A percentile compares a stretch with the other conserved stretches of the same genome.
phyloP scores from a whole-genome alignment of 2,113 vertebrate species.

The Hippocampus zosterae region DNA sequence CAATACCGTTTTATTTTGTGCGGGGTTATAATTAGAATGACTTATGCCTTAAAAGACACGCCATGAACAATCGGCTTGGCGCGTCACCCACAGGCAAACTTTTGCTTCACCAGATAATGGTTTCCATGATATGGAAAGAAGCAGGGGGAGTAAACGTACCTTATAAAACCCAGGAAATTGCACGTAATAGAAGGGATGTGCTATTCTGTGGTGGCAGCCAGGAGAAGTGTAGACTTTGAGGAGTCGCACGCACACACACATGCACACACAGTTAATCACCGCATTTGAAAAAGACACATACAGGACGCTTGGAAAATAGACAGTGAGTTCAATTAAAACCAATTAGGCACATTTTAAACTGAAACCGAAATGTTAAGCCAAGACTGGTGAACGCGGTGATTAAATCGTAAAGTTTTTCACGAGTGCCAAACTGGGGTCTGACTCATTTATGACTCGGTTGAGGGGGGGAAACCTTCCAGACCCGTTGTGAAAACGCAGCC shows the following conservation, averaged over 20 bases:
- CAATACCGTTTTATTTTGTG: constrained; percentile 2
- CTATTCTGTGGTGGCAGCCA: constrained; percentile 57
- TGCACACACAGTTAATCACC: constrained; percentile 62
- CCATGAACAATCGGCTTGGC: not conserved
- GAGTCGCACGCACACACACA: constrained; percentile 56
- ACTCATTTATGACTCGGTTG: constrained; percentile 52
- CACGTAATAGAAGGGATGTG: constrained; percentile 66
- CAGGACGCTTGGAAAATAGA: constrained; percentile 37
- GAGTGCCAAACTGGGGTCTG: constrained; percentile 48
- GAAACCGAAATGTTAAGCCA: constrained; percentile 32
- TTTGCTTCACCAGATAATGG: constrained; percentile 61
- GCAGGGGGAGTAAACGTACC: constrained; percentile 64
- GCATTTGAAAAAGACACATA: constrained; percentile 50
- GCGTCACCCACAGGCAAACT: constrained; percentile 39
- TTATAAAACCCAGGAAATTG: constrained; percentile 71
- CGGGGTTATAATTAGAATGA: constrained; percentile 31
- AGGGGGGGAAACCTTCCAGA: constrained; percentile 59
- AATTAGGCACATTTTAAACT: constrained; percentile 22
- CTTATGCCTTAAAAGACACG: constrained; percentile 18
- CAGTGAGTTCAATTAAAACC: constrained; percentile 35
- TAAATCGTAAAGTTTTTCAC: constrained; percentile 60
- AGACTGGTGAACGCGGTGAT: constrained; percentile 51
- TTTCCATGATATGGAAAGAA: constrained; percentile 62
- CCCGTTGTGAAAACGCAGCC: constrained; percentile 50
- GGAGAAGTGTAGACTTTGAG: constrained; percentile 64